phyloP scores from a whole-genome alignment of 2,113 vertebrate species.

The Macrotis lagotis region DNA sequence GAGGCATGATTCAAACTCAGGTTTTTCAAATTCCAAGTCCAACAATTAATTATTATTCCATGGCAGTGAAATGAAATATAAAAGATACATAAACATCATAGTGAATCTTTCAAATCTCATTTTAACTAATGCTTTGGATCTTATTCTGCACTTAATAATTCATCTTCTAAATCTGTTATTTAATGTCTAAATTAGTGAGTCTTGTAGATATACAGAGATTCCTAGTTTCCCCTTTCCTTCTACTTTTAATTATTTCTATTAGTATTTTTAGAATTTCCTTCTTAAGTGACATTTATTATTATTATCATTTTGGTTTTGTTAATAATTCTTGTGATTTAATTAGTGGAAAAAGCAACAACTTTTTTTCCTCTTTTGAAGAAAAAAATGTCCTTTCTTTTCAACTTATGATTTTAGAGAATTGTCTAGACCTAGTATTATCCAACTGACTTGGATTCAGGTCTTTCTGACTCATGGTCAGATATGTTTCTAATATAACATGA shows the following conservation, averaged over 20 bases:
- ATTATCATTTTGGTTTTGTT: not conserved
- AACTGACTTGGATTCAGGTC: not conserved
- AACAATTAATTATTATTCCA: not conserved
- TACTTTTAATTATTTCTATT: not conserved
- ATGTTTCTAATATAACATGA: not conserved
- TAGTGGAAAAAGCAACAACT: not conserved
- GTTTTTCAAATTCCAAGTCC: not conserved
- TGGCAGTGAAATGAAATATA: not conserved
- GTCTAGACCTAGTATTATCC: not conserved
- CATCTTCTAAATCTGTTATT: not conserved
- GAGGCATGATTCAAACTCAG: not conserved
- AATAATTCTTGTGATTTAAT: not conserved
- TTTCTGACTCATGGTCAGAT: not conserved
- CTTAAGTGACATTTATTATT: not conserved
- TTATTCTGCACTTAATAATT: not conserved
- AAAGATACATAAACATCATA: not conserved
- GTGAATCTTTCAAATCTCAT: not conserved
- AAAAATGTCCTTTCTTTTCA: not conserved
- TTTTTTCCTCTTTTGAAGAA: not conserved
- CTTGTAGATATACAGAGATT: not conserved
- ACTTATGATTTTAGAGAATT: not conserved
- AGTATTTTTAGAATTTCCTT: not conserved
- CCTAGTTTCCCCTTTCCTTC: not conserved
- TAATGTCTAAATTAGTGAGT: not conserved
- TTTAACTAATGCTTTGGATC: not conserved